Base-by-base conservation (phyloP, 30 jellyfish, hydroid and myxozoan genomes). In the Pelagia noctiluca region DNA sequence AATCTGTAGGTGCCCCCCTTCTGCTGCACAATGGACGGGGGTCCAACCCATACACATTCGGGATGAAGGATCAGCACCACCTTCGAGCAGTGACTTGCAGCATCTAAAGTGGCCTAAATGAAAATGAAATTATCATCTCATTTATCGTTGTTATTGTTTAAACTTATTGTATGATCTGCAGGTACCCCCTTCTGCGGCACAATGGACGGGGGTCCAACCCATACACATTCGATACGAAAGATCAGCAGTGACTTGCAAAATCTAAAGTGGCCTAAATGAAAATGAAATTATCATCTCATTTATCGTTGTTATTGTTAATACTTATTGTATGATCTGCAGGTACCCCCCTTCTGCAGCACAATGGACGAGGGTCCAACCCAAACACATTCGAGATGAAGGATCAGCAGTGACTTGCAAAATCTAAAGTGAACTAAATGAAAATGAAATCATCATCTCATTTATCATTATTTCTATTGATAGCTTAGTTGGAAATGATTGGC, bases 1-100 rank as follows among this genome's bases (percentile, higher is more conserved):
- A 10, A 91, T 88, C 19, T 81, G 76, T 35, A 91, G 33, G 48
- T 85, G 83, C 1, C 98, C 98, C 2, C 80, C 84, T 64, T 85
- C 98, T 1, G 98, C 98, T 19, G 98, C 98, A 69, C 98, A 91
- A 77, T 91, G 98, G 8, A 93, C 98, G 0, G 98, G 96, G 0
- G 98, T 84, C 96, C 96, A 85, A 2, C 96, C 96, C 86, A 85
- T 81, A 23, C 85, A 57, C 96, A 84, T 91, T 48, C 94, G 91
- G 31, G 84, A 68, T 37, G 90, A 32, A 21, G 96, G 86, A 57
- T 91, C 87, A 13, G 96, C 98, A 25, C 96, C 98, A 38, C 90
- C 83, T 63, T 91, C 95, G 12, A 91, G 80, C 7, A 91, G 82
- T 57, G 61, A 50, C 68, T 75, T 72, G 88, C 98, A 91, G 77